Evolutionary conservation across 2,113 vertebrate species (phyloP), one percentile per base, ranked within the genome.

Genomic region (Stegastes partitus): DNA sequence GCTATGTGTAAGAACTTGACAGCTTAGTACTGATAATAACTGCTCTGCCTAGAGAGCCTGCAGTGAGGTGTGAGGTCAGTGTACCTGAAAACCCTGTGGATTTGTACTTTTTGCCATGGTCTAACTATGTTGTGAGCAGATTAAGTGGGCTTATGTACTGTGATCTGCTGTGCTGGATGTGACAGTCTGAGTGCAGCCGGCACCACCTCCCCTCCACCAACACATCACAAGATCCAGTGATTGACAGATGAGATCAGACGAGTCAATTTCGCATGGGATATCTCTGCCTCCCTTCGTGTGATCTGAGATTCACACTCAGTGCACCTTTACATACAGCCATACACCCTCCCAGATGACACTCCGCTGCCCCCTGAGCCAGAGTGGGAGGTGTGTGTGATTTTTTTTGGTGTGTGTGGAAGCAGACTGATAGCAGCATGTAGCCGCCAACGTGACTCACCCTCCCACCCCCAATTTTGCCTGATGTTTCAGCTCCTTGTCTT

Each of bases 371-470:
- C 64, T 12, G 14, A 58, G 58, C 68, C 68, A 47, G 26, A 58
- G 66, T 44, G 65, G 64, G 69, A 57, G 42, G 76, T 34, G 44
- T 34, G 57, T 37, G 51, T 58, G 56, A 57, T 73, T 57, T 68
- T 57, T 68, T 58, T 58, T 22, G 58, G 10, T 72, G 25, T 55
- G n/a, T 42, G 15, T 74, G 53, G 19, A 68, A 88, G 83, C 86
- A 93, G 88, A 90, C 87, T 89, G 92, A 88, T 84, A 86, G 86
- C 89, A 89, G 89, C 88, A 87, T 90, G 90, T 86, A 79, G 74
- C 42, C 23, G 21, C 50, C 68, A 50, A 57, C 10, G 23, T 63
- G 68, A 63, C 49, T 62, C 63, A 42, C 26, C 66, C 11, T 55
- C 23, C 65, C 37, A 14, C 42, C 80, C 39, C 15, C 54, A 42